Conservation (phyloP, 1,140 invertebrate genomes). For the Atta cephalotes region DNA sequence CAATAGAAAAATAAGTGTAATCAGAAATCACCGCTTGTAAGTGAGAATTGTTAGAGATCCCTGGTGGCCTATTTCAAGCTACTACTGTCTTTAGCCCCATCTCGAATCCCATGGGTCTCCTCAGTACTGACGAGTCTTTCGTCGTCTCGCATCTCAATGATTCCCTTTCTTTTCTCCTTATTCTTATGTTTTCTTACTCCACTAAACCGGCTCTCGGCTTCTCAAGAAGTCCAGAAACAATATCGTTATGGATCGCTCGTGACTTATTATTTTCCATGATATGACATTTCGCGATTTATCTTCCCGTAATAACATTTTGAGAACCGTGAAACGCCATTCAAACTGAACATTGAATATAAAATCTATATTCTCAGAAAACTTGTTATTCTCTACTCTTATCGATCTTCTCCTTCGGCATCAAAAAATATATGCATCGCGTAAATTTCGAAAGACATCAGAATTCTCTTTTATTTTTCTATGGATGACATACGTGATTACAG, state of each 20-base stretch:
- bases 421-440: not conserved
- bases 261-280: slow-evolving; percentile 60
- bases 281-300: slow-evolving; percentile 35
- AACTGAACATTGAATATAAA: slow-evolving; percentile 32
- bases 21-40: slow-evolving; percentile 76
- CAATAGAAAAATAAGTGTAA: slow-evolving; percentile 55
- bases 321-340: not conserved
- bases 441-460: not conserved
- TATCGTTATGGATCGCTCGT: not conserved
- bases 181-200: slow-evolving; percentile 7
- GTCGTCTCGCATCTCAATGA: slow-evolving; percentile 74
- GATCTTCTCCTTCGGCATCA: not conserved
- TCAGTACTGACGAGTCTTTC: slow-evolving; percentile 69
- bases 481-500: not conserved
- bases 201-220: slow-evolving; percentile 27
- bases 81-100: slow-evolving; percentile 64
- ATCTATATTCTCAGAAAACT: not conserved
- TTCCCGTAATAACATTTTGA: slow-evolving; percentile 12
- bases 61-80: slow-evolving; percentile 62
- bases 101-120: slow-evolving; percentile 60
- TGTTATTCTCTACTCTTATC: not conserved
- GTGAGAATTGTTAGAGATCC: slow-evolving; percentile 72
- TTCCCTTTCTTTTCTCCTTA: slow-evolving; percentile 42
- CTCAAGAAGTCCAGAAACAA: slow-evolving; percentile 7
- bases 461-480: not conserved